Evolutionary conservation across 2,888 invertebrate genomes (phyloP).

Genomic region (Aporophyla lueneburgensis): DNA sequence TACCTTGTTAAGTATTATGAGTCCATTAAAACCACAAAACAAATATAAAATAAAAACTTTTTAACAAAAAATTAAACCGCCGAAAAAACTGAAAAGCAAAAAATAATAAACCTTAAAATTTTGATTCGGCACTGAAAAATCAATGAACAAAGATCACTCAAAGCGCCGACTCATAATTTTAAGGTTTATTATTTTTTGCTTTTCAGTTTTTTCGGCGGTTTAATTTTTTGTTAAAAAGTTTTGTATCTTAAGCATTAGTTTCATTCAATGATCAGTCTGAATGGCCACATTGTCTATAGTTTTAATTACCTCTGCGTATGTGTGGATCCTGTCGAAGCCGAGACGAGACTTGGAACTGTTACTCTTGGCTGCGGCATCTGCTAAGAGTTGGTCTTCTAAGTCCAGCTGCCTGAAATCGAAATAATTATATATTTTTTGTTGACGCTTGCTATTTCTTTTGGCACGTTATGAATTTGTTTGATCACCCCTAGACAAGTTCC

Average conservation of each 20-base stretch:
- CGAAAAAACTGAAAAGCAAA: too few species aligned
- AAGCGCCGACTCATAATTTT: too few species aligned
- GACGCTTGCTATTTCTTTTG: background rate
- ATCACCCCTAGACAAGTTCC: background rate
- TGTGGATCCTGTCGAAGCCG: slow-evolving; percentile 75
- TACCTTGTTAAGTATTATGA: too few species aligned
- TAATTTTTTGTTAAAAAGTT: too few species aligned
- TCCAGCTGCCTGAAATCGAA: slow-evolving; percentile 72
- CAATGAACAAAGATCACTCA: too few species aligned
- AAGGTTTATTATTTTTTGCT: too few species aligned
- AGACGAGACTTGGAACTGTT: slow-evolving; percentile 70
- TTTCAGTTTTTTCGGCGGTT: too few species aligned
- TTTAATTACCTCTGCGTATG: slow-evolving; percentile 75
- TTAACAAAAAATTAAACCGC: too few species aligned
- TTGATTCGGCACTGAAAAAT: too few species aligned
- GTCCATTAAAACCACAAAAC: too few species aligned
- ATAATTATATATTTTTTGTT: background rate
- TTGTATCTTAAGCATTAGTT: background rate
- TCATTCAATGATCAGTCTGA: background rate
- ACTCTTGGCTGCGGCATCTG: slow-evolving; percentile 69
- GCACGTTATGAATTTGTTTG: background rate
- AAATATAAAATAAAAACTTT: too few species aligned
- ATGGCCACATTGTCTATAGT: background rate
- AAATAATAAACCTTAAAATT: too few species aligned
- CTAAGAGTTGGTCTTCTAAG: slow-evolving; percentile 75